Base-by-base conservation (phyloP, 35 echinoderm and acorn worm species). In the Lytechinus pictus region DNA sequence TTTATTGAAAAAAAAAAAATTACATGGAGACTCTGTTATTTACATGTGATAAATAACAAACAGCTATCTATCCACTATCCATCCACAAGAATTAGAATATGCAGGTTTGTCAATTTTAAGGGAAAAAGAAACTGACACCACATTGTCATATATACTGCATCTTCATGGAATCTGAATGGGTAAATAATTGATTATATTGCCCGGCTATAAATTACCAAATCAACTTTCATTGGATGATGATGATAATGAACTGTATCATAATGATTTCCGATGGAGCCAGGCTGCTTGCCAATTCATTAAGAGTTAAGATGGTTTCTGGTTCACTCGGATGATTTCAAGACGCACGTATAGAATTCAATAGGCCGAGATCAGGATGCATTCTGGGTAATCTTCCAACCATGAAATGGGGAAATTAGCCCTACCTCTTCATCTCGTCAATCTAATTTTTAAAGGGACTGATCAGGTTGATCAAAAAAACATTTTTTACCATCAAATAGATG, bases 371-470 rank as follows among this genome's bases (percentile, higher is more conserved):
- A 79, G 4, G 4, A 24, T 79, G 66, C 66, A 79, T 79, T 79
- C 66, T 79, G 66, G 66, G 66, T n/a, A 79, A 79, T 79, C 66
- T 24, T 24, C n/a, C 66, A 79, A n/a, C 66, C 66, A 79, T 79
- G 66, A 79, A 79, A 79, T 24, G 66, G n/a, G 66, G 66, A 79
- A 79, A 79, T 79, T 79, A 79, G 66, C n/a, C 66, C 19, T 79
- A 24, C 66, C 66, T n/a, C 19, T 79, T 79, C 19, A 14, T 79
- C 66, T 79, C 61, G n/a, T 79, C 19, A 79, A 79, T 71, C 66
- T 24, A 19, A 7, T 79, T 24, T 7, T 79, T 79, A 79, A 79
- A 79, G 66, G 66, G 19, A 79, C 66, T 7, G 66, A 24, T 24
- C 66, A 79, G 21, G 19, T 79, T 24, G n/a, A 24, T 44, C 33